Evolutionary conservation across 2,888 invertebrate genomes (phyloP).

Genomic region (Drosophila demipolita): DNA sequence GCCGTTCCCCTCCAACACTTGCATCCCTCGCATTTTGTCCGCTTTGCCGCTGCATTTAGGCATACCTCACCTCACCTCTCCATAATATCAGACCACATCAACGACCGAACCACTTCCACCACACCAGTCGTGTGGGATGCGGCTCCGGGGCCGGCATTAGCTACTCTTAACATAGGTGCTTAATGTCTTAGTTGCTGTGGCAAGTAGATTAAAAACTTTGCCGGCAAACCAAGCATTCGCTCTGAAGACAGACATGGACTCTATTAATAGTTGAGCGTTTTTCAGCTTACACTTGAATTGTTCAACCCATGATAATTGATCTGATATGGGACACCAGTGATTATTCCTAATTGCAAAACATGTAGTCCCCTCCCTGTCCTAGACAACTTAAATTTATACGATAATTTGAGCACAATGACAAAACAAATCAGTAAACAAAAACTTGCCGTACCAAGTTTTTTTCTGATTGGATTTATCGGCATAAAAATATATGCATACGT

Average conservation of each 20-base stretch:
- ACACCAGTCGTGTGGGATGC: background rate
- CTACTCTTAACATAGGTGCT: slow-evolving; percentile 45
- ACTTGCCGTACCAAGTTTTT: background rate
- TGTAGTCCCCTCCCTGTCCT: no score
- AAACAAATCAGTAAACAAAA: background rate
- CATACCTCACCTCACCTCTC: slow-evolving; percentile 1
- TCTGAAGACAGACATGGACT: background rate
- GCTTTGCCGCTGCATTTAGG: slow-evolving; percentile 40
- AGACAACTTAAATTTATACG: no score
- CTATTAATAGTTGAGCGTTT: background rate
- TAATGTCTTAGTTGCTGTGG: slow-evolving; percentile 37
- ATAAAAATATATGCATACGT: background rate
- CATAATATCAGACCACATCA: background rate
- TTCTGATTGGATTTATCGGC: background rate
- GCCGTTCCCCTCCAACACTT: background rate
- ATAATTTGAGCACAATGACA: background rate
- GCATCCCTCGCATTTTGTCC: background rate
- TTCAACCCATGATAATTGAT: background rate
- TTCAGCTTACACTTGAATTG: background rate
- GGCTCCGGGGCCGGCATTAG: slow-evolving; percentile 2
- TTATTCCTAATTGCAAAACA: no score
- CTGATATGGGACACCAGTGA: background rate
- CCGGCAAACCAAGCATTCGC: background rate
- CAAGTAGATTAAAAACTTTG: slow-evolving; percentile 59
- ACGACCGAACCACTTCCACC: background rate